phyloP scores from a whole-genome alignment of 2,113 vertebrate genomes.

The Chaetodon trifascialis region DNA sequence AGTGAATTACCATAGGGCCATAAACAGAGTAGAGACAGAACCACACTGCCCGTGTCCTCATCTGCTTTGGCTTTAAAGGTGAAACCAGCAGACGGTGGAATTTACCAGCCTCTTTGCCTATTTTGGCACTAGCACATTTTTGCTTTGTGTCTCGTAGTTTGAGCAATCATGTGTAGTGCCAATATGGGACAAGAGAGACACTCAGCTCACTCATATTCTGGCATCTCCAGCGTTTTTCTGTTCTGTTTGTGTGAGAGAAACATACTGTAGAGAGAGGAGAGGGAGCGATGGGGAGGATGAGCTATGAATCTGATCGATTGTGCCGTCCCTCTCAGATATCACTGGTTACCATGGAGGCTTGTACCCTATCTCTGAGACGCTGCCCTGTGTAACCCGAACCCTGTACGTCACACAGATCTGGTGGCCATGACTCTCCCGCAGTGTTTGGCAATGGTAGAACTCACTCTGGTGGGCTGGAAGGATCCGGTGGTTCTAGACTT shows the following conservation, averaged over 20 bases:
- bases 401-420: constrained; percentile 27
- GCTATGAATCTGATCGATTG: constrained; percentile 59
- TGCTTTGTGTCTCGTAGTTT: constrained; percentile 90
- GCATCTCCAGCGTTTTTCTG: background rate
- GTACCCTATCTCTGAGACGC: constrained; percentile 39
- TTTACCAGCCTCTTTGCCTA: constrained; percentile 85
- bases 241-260: constrained; percentile 7
- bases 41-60: constrained; percentile 72
- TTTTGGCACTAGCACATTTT: constrained; percentile 99
- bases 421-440: constrained; percentile 80
- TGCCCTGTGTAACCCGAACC: constrained; percentile 64
- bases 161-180: constrained; percentile 99
- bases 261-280: background rate
- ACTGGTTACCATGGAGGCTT: constrained; percentile 59
- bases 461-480: constrained; percentile 99
- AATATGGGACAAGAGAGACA: constrained; percentile 93
- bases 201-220: constrained; percentile 10
- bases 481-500: constrained; percentile 99
- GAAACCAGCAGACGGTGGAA: background rate
- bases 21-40: constrained; percentile 99
- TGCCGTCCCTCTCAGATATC: constrained; percentile 57
- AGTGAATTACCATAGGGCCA: constrained; percentile 99
- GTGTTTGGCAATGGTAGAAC: constrained; percentile 99
- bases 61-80: background rate
- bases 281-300: constrained; percentile 5